Evolutionary conservation across 1,140 invertebrate species (phyloP), one percentile per base, ranked within the genome.

Genomic region (Cherax quadricarinatus): DNA sequence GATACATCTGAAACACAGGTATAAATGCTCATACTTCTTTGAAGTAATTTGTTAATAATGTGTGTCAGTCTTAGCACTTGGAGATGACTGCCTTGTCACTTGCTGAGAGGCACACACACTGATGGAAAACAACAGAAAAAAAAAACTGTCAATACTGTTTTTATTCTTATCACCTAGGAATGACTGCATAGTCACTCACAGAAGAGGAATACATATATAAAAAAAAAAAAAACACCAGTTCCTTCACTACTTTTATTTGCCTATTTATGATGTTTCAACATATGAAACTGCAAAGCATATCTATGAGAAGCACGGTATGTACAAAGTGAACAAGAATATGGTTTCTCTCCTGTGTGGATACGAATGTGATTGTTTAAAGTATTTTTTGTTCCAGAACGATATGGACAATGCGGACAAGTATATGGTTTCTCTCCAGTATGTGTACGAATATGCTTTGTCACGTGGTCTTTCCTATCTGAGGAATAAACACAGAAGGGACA

Each of bases 401-500:
- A 91, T 21, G 82, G 60, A 80, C 89, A 91, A 51, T 81, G 57
- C 49, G 84, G 83, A 70, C 89, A 91, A 70, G 70, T 12, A 60
- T 78, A 86, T 6, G 89, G 89, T 66, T 91, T 91, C 53, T 91
- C 89, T 70, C 84, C 84, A 30, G 84, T 86, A 48, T 91, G 84
- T 24, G 89, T 91, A 24, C 84, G 84, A 48, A 91, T 78, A 30
- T 91, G 89, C 30, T 86, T 80, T n/a, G 81, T 62, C 49, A 84
- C 30, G 66, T 90, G 80, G 51, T 83, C 88, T 75, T 90, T 84
- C 66, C 73, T 90, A 85, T 70, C 66, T 0, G 88, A 79, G 88
- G 88, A 90, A 85, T 90, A 90, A 48, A 53, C 73, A 89, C 86
- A 88, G 86, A 80, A 88, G 86, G 75, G 78, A 73, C 86, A 88